phyloP scores from a whole-genome alignment of 2,888 invertebrate genomes.

The Pilophorus perplexus region DNA sequence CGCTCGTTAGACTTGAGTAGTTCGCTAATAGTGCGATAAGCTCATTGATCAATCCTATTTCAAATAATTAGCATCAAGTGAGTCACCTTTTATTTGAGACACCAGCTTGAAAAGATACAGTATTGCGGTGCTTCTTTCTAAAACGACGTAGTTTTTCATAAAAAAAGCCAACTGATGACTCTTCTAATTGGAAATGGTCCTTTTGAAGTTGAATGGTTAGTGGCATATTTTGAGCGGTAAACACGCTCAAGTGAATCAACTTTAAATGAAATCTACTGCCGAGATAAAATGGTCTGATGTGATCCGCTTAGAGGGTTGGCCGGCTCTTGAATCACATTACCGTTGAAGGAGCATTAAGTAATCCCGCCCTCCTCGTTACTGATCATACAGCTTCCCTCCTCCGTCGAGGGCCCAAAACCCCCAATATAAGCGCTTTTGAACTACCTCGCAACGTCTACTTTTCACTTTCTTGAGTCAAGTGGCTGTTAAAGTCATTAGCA shows the following conservation, averaged over 20 bases:
- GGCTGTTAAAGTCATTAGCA: slow-evolving; percentile 29
- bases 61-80: no score
- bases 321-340: slow-evolving; percentile 33
- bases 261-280: slow-evolving; percentile 30
- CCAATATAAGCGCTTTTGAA: slow-evolving; percentile 37
- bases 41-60: no score
- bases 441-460: slow-evolving; percentile 35
- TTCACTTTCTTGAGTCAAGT: slow-evolving; percentile 34
- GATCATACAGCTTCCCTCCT: slow-evolving; percentile 32
- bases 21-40: no score
- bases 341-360: slow-evolving; percentile 33
- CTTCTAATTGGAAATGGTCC: neutral
- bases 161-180: no score
- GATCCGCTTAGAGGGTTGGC: slow-evolving; percentile 29
- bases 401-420: slow-evolving; percentile 22
- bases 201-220: slow-evolving; percentile 1
- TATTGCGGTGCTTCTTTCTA: no score
- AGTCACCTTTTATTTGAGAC: no score
- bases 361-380: slow-evolving; percentile 34
- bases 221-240: slow-evolving; percentile 27
- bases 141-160: no score
- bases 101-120: no score
- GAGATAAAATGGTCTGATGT: slow-evolving; percentile 28
- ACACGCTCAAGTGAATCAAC: slow-evolving; percentile 36
- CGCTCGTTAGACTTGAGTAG: no score